phyloP scores from a whole-genome alignment of 2,888 invertebrate genomes.

The Argyra leucocephala region DNA sequence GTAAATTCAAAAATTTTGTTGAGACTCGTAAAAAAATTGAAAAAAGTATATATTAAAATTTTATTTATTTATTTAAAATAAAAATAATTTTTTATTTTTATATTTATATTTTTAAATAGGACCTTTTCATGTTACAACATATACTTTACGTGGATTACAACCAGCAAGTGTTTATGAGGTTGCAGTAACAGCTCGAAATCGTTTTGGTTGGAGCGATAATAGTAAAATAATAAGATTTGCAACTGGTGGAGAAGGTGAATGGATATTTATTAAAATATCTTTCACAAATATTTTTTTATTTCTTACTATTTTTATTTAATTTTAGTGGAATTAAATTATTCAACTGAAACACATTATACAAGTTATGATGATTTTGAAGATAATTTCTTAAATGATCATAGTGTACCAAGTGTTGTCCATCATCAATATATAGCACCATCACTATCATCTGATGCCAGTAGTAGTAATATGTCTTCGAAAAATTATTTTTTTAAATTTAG shows the following conservation, averaged over 20 bases:
- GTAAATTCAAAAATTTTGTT: too few species aligned
- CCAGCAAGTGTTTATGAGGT: slow-evolving; percentile 70
- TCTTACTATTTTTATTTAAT: slow-evolving; percentile 7
- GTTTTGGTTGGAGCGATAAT: slow-evolving; percentile 76
- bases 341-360: slow-evolving; percentile 37
- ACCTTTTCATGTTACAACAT: slow-evolving; percentile 66
- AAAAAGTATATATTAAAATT: too few species aligned
- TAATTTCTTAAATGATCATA: slow-evolving; percentile 30
- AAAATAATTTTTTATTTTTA: too few species aligned
- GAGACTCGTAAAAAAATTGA: too few species aligned
- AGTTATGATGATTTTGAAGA: slow-evolving; percentile 28
- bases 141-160: slow-evolving; percentile 62
- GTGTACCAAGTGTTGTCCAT: slow-evolving; percentile 31
- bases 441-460: not conserved
- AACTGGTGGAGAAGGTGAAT: slow-evolving; percentile 62
- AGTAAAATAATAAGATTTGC: slow-evolving; percentile 61
- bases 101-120: slow-evolving; percentile 42
- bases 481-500: not conserved
- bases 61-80: too few species aligned
- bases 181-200: slow-evolving; percentile 66
- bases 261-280: slow-evolving; percentile 2
- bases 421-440: slow-evolving; percentile 20
- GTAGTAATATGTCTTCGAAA: not conserved
- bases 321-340: slow-evolving; percentile 40
- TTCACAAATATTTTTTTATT: slow-evolving; percentile 10